These are phyloP conservation scores for Sylvietta virens DNA, from an alignment of 2,113 vertebrate species.

Conservation along the genomic window DNA sequence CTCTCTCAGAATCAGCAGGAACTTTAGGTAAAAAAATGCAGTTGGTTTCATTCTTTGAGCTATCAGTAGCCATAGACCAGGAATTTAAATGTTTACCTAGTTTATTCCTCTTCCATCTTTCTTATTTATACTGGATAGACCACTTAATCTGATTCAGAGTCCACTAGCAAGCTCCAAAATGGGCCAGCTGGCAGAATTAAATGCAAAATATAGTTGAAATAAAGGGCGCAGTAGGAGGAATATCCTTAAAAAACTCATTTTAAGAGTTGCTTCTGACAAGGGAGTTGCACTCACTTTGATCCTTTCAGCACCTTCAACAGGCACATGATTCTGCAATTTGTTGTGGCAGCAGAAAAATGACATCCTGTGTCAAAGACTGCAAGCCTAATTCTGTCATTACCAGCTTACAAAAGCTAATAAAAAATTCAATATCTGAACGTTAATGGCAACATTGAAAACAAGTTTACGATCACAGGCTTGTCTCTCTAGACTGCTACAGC, in stretches of 20 bases:
- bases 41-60: background rate
- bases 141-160: background rate
- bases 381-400: conserved; percentile 28
- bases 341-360: background rate
- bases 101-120: background rate
- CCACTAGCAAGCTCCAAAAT: background rate
- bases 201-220: background rate
- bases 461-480: background rate
- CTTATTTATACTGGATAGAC: background rate
- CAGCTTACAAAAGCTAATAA: conserved; percentile 12
- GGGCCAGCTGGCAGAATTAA: background rate
- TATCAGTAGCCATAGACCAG: background rate
- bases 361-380: background rate
- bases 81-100: background rate
- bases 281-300: conserved; percentile 14
- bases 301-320: background rate
- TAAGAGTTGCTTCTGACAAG: background rate
- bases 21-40: background rate
- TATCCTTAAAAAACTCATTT: background rate
- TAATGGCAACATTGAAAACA: background rate
- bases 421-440: conserved; percentile 21
- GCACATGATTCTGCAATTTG: background rate
- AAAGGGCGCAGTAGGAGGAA: background rate
- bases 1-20: background rate
- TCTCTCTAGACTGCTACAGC: background rate